Evolutionary conservation across 2,797 vertebrate species (phyloP).

Genomic region (Falco novaeseelandiae): DNA sequence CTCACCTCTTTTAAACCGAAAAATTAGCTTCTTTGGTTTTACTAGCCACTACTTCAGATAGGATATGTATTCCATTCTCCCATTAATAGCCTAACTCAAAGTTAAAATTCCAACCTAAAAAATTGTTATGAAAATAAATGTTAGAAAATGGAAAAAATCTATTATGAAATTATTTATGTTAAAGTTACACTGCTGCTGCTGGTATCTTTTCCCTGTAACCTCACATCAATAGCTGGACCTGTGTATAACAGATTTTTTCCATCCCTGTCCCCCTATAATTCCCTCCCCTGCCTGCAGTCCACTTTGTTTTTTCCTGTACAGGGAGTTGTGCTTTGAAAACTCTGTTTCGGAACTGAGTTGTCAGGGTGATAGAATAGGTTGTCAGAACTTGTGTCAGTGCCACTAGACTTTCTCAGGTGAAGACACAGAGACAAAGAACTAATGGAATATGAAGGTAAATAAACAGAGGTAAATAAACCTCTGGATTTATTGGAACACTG

Average conservation of each 20-base stretch:
- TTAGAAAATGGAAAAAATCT: background rate
- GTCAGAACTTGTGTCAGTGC: background rate
- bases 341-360: background rate
- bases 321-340: background rate
- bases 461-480: slow-evolving; percentile 24
- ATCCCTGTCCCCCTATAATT: background rate
- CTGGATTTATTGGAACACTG: background rate
- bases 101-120: background rate
- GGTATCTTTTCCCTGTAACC: background rate
- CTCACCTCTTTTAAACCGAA: background rate
- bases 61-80: background rate
- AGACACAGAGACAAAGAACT: slow-evolving; percentile 12
- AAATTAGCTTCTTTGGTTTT: background rate
- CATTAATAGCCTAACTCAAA: background rate
- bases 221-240: background rate
- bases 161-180: background rate
- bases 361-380: background rate
- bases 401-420: slow-evolving; percentile 9
- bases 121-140: background rate
- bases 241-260: background rate
- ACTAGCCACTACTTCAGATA: background rate
- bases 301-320: background rate
- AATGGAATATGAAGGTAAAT: slow-evolving; percentile 15
- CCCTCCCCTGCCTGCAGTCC: background rate
- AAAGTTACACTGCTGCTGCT: background rate